Percentiles rank a stretch among this genome's conserved stretches.
phyloP scores from a whole-genome alignment of 1,140 invertebrate species.

The Rhynchophorus ferrugineus region DNA sequence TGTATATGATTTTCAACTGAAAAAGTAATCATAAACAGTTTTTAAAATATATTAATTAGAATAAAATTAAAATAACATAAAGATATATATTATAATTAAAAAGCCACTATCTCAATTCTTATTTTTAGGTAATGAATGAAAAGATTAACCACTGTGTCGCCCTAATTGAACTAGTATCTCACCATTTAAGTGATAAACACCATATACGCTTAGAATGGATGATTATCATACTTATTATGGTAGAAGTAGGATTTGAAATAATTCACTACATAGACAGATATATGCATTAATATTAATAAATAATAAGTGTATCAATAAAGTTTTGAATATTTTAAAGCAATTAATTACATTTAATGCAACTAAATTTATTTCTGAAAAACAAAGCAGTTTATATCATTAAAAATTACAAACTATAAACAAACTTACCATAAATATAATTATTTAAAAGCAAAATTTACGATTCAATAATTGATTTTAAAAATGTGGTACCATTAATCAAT shows the following conservation, averaged over 20 bases:
- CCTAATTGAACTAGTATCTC: conserved; percentile 76
- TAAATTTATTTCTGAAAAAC: too few relatives aligned
- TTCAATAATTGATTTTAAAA: conserved; percentile 71
- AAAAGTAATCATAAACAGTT: not conserved
- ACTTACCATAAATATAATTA: too few relatives aligned
- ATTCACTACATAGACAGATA: conserved; percentile 65
- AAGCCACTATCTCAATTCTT: conserved; percentile 8
- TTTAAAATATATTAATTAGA: too few relatives aligned
- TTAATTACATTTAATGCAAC: too few relatives aligned
- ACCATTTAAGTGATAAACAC: conserved; percentile 84
- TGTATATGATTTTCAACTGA: not conserved
- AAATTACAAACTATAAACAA: too few relatives aligned
- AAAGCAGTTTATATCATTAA: too few relatives aligned
- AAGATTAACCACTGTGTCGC: conserved; percentile 89
- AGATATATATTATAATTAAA: conserved; percentile 4
- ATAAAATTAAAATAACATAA: too few relatives aligned
- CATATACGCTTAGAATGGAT: conserved; percentile 91
- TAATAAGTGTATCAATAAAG: too few relatives aligned
- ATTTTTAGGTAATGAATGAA: conserved; percentile 82
- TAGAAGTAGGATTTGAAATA: conserved; percentile 85
- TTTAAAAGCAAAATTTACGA: too few relatives aligned
- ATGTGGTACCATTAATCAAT: conserved; percentile 83
- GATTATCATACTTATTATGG: conserved; percentile 91
- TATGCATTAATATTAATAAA: conserved; percentile 23
- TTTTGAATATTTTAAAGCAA: too few relatives aligned